phyloP scores from a whole-genome alignment of 2,797 vertebrate species.

The Acanthurus lineatus region DNA sequence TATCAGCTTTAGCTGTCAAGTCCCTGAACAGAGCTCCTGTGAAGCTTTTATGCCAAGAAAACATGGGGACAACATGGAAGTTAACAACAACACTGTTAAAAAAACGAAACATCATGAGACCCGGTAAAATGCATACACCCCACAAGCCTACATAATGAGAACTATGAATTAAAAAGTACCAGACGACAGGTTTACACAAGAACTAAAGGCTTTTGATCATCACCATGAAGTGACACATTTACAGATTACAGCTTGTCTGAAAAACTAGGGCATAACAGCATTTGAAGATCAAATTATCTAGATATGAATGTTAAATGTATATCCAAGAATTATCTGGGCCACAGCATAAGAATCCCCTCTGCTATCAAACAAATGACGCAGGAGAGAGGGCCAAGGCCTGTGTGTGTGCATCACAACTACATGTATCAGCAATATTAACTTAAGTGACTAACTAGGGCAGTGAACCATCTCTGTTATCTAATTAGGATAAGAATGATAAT shows the following conservation, averaged over 20 bases:
- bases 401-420: constrained; percentile 64
- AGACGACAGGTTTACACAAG: constrained; percentile 22
- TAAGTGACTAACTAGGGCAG: constrained; percentile 47
- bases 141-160: neutral
- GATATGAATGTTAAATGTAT: constrained; percentile 43
- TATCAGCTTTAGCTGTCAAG: constrained; percentile 18
- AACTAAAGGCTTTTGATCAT: constrained; percentile 19
- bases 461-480: constrained; percentile 38
- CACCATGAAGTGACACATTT: constrained; percentile 16
- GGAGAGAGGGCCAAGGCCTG: constrained; percentile 73
- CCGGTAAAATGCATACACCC: neutral
- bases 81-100: constrained; percentile 3
- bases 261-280: constrained; percentile 40
- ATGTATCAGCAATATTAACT: constrained; percentile 42
- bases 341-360: constrained; percentile 49
- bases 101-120: neutral
- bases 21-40: neutral
- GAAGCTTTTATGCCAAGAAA: neutral
- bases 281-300: constrained; percentile 36
- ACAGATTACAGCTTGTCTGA: constrained; percentile 27
- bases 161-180: constrained; percentile 26
- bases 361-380: constrained; percentile 72
- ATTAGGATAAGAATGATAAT: constrained; percentile 11
- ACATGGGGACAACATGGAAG: neutral
- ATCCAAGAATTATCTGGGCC: constrained; percentile 48